Evolutionary conservation across 2,113 vertebrate genomes (phyloP), one percentile per base, ranked within the genome.

Genomic region (Lycocorax pyrrhopterus): DNA sequence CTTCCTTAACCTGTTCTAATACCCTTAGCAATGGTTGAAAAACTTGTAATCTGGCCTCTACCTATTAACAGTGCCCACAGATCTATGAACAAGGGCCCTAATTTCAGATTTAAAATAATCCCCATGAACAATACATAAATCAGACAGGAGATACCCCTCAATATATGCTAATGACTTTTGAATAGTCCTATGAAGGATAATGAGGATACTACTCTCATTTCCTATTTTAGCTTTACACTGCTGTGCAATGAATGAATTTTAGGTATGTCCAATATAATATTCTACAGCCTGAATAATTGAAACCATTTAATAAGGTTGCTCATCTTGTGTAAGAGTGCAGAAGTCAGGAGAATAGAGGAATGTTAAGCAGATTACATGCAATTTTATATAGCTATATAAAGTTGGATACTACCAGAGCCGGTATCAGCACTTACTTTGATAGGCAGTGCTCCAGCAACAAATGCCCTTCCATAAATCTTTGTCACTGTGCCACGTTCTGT

Each of bases 381-480:
- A 68, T 89, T 92, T 83, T 46, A 37, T 26, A 39, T 1, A 75
- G 30, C 44, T 37, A 9, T 5, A 39, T 58, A 9, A 86, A 75
- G 43, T 0, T 82, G 43, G 47, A 86, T 30, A 76, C 30, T 62
- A 94, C n/a, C 43, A 93, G 52, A 82, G 83, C 67, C 67, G 56
- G 72, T 58, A 52, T 16, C 26, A 44, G n/a, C 64, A 97, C 97
- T 97, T 97, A 99, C 99, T 98, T 99, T 99, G 95, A 98, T 98
- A 55, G 99, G 99, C 87, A 99, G 96, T 9, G 99, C 98, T 74
- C 99, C 99, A 23, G 99, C 99, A 30, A 99, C 99, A 72, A 98
- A 99, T 8, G 99, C 98, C 90, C 99, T 98, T 82, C 99, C 99
- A 32, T 99, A 98, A 85, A 99, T 99, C 97, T 99, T 99, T 30